A percentile compares a stretch with the other conserved stretches of the same genome.
Conservation (phyloP, 2,113 vertebrate genomes). For the Corythornis cristatus region DNA sequence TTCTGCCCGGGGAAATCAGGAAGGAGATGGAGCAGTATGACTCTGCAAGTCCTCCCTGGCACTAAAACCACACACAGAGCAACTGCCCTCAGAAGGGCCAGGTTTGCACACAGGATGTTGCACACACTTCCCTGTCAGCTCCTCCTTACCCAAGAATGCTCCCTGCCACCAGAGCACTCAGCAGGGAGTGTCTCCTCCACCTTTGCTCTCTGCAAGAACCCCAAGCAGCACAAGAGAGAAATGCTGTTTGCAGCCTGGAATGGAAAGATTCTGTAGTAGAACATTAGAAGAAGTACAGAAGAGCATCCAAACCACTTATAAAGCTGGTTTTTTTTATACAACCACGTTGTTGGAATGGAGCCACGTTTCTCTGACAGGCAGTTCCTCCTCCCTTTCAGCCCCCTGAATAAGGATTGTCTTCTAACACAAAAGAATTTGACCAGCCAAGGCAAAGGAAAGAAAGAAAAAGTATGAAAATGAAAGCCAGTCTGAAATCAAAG, state of each 20-base stretch:
- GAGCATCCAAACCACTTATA: neutral
- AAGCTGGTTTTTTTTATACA: neutral
- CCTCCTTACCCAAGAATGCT: neutral
- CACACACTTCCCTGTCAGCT: neutral
- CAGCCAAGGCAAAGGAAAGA: neutral
- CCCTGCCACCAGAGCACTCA: neutral
- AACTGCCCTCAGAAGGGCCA: neutral
- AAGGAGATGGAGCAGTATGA: neutral
- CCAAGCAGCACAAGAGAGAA: neutral
- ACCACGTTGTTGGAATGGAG: neutral
- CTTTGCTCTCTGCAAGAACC: neutral
- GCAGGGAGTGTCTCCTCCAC: neutral
- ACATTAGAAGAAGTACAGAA: neutral
- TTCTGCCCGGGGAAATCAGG: neutral
- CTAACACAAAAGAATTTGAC: neutral
- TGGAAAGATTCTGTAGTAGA: neutral
- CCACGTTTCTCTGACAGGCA: neutral
- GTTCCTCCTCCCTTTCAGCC: neutral
- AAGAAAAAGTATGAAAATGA: neutral
- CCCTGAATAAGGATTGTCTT: neutral
- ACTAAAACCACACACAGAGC: neutral
- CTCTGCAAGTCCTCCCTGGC: slow-evolving; percentile 28
- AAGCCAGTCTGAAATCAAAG: neutral
- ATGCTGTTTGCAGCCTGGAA: neutral
- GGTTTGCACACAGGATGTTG: neutral